Conservation (phyloP, 2,113 vertebrate species). For the Coturnix japonica region DNA sequence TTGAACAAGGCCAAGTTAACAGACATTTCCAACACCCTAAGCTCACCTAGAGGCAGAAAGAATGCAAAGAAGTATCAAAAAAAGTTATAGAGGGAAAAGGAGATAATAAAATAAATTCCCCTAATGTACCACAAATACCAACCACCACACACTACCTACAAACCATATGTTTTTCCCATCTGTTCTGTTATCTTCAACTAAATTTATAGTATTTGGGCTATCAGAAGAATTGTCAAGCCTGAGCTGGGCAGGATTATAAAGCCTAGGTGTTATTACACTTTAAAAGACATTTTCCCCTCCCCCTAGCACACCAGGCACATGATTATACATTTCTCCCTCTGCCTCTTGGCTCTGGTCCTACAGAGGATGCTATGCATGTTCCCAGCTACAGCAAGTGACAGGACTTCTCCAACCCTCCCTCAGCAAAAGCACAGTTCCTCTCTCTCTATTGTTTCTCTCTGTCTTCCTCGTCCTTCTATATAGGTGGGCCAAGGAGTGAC, state of each 20-base stretch:
- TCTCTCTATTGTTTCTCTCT: background rate
- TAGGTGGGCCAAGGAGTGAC: background rate
- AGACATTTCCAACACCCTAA: slow-evolving; percentile 30
- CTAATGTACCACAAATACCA: slow-evolving; percentile 85
- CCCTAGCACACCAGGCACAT: slow-evolving; percentile 4
- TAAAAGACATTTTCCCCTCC: slow-evolving; percentile 52
- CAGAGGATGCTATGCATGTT: background rate
- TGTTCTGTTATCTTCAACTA: slow-evolving; percentile 85
- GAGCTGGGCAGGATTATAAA: slow-evolving; percentile 81
- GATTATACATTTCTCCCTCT: slow-evolving; percentile 1
- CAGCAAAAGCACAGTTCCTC: background rate
- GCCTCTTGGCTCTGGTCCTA: slow-evolving; percentile 2
- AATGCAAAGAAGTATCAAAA: slow-evolving; percentile 73
- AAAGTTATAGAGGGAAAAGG: slow-evolving; percentile 78
- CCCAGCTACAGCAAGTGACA: background rate
- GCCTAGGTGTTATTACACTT: slow-evolving; percentile 82
- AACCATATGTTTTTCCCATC: slow-evolving; percentile 87
- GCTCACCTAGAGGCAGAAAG: slow-evolving; percentile 63
- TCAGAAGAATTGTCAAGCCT: slow-evolving; percentile 82
- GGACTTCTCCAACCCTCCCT: background rate
- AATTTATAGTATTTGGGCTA: slow-evolving; percentile 87
- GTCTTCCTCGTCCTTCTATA: background rate
- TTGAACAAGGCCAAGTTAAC: slow-evolving; percentile 19
- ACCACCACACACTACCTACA: slow-evolving; percentile 84
- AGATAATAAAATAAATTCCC: slow-evolving; percentile 85